Evolutionary conservation across 2,113 vertebrate genomes (phyloP).

Genomic region (Trogon surrucura): DNA sequence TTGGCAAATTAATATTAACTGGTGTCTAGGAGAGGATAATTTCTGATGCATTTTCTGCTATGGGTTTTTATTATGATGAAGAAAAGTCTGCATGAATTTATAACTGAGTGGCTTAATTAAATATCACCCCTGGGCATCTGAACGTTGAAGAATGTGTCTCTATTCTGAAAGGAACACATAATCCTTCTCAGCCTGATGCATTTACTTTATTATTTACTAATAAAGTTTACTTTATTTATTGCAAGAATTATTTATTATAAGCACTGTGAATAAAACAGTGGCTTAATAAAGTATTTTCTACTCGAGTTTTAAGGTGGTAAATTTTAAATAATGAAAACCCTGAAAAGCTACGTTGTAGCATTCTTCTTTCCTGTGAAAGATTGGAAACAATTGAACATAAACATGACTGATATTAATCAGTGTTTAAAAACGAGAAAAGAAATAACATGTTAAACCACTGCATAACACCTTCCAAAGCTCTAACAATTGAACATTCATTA

Average conservation of each 20-base stretch:
- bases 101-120: slow-evolving; percentile 49
- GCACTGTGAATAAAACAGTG: background rate
- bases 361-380: slow-evolving; percentile 17
- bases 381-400: slow-evolving; percentile 26
- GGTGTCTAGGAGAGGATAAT: background rate
- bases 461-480: slow-evolving; percentile 10
- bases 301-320: slow-evolving; percentile 44
- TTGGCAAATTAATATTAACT: background rate
- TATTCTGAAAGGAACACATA: background rate
- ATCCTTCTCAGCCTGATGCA: background rate
- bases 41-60: background rate
- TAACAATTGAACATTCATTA: background rate
- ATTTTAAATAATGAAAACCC: slow-evolving; percentile 62
- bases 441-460: background rate
- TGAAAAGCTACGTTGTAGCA: background rate
- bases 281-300: slow-evolving; percentile 51
- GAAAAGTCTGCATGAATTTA: slow-evolving; percentile 22
- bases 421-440: slow-evolving; percentile 13
- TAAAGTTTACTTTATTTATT: slow-evolving; percentile 37
- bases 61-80: background rate
- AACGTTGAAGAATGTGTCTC: background rate
- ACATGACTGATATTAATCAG: slow-evolving; percentile 8
- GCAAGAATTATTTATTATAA: slow-evolving; percentile 26
- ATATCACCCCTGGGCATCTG: slow-evolving; percentile 25
- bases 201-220: slow-evolving; percentile 23